phyloP scores from a whole-genome alignment of 2,888 invertebrate species.

The Nematopogon swammerdamellus region DNA sequence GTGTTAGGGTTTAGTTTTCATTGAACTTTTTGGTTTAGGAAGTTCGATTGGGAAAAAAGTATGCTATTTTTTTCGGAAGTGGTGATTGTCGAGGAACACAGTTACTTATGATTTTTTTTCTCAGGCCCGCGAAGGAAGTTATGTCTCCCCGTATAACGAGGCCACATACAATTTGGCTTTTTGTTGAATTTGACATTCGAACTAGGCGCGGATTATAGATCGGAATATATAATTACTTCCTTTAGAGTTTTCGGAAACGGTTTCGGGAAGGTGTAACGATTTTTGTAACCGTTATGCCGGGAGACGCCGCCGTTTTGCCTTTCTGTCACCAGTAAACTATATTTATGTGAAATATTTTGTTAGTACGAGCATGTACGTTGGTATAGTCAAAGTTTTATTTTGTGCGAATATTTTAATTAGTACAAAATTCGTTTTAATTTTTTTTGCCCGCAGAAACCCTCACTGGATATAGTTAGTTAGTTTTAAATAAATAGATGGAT shows the following conservation, averaged over 20 bases:
- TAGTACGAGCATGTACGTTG: no score
- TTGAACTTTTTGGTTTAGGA: background rate
- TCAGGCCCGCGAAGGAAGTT: no score
- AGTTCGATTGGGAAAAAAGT: conserved; percentile 34
- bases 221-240: conserved; percentile 58
- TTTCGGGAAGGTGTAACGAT: conserved; percentile 18
- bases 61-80: conserved; percentile 38
- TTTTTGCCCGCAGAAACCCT: no score
- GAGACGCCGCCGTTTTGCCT: no score
- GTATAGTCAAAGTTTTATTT: no score
- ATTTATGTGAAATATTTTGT: no score
- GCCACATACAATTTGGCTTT: conserved; percentile 26
- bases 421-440: no score
- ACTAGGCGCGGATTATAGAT: conserved; percentile 43
- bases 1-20: background rate
- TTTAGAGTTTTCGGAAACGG: conserved; percentile 53
- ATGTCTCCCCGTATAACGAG: conserved; percentile 14
- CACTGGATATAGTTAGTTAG: no score
- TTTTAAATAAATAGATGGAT: no score
- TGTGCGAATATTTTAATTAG: no score
- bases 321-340: no score
- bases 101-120: conserved; percentile 47
- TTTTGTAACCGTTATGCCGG: background rate
- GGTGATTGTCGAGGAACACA: conserved; percentile 28
- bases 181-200: conserved; percentile 44